Evolutionary conservation across 2,888 invertebrate genomes (phyloP).

Genomic region (Scelioninae gen. 2): DNA sequence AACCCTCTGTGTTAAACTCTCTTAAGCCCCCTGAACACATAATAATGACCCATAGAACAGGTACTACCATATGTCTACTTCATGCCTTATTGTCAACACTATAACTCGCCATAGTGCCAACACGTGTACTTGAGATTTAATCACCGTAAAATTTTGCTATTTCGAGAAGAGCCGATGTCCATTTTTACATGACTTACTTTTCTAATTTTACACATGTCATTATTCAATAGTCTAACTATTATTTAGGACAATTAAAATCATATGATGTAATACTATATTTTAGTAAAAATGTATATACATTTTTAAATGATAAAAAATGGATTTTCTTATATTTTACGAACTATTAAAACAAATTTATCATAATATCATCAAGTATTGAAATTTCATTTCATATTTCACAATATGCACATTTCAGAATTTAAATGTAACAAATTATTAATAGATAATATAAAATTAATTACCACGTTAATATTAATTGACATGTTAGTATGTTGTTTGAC

Average conservation of each 20-base stretch:
- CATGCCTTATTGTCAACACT: conserved; percentile 67
- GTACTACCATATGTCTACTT: conserved; percentile 73
- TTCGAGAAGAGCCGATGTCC: conserved; percentile 69
- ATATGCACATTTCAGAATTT: no score
- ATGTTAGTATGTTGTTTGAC: no score
- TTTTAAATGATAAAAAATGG: no score
- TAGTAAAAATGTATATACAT: no score
- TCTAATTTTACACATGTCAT: not conserved
- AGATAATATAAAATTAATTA: no score
- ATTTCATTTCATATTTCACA: no score
- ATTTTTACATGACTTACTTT: conserved; percentile 62
- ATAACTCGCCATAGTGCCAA: conserved; percentile 59
- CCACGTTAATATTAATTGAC: no score
- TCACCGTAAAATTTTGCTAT: conserved; percentile 73
- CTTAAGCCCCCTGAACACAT: conserved; percentile 71
- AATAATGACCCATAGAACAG: conserved; percentile 73
- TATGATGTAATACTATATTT: not conserved
- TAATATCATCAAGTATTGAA: no score
- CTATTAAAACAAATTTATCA: no score
- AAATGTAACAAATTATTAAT: no score
- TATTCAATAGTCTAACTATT: not conserved
- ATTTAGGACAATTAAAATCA: not conserved
- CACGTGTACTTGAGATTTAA: conserved; percentile 69
- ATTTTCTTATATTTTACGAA: no score
- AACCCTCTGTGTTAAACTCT: conserved; percentile 67